These are phyloP conservation scores for Apantesis nais DNA, from an alignment of 2,888 invertebrate species.

Conservation along the genomic window DNA sequence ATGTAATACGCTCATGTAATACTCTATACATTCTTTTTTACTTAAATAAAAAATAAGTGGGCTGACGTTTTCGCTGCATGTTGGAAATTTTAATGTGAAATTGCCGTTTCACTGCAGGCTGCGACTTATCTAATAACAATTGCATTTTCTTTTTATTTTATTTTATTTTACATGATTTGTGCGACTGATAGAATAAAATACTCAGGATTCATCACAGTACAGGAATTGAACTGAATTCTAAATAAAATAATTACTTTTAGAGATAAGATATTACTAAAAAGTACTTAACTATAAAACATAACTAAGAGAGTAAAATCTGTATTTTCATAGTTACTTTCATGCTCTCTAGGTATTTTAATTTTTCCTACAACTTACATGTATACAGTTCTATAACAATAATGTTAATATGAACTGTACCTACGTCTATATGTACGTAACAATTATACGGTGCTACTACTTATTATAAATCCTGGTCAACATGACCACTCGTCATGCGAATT, in stretches of 20 bases:
- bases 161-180: background rate
- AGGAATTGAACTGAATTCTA: too few relatives aligned
- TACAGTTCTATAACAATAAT: too few relatives aligned
- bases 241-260: too few relatives aligned
- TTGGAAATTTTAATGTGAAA: slow-evolving; percentile 1
- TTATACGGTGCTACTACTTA: background rate
- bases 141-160: background rate
- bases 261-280: too few relatives aligned
- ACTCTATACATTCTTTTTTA: slow-evolving; percentile 23
- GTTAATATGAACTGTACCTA: background rate
- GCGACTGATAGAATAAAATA: background rate
- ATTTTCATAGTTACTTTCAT: background rate
- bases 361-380: background rate
- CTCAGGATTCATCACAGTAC: too few relatives aligned
- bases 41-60: slow-evolving; percentile 13
- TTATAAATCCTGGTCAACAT: background rate
- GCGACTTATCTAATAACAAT: background rate
- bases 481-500: background rate
- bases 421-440: background rate
- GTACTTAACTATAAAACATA: too few relatives aligned
- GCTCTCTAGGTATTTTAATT: background rate
- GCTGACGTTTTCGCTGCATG: background rate
- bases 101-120: background rate
- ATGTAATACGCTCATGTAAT: slow-evolving; percentile 43
- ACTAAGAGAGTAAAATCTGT: too few relatives aligned